These are phyloP conservation scores for Parasteatoda tepidariorum DNA, from an alignment of 1,140 invertebrate genomes.

Conservation along the genomic window DNA sequence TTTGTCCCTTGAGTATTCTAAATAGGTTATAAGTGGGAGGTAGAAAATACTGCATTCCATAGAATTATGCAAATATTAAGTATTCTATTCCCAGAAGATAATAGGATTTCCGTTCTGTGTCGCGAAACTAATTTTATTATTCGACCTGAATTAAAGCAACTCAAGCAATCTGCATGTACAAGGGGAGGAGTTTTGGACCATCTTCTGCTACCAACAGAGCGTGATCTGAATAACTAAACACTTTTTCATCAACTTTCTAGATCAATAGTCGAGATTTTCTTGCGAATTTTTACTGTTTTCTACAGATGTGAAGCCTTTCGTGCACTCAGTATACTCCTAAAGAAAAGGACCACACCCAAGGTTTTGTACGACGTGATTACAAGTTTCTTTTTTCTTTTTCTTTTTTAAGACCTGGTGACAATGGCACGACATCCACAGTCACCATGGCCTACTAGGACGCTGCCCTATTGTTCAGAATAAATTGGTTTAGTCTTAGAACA, in stretches of 20 bases:
- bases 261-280: constrained; percentile 14
- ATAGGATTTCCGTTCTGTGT: not conserved
- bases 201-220: not conserved
- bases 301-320: not conserved
- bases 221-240: constrained; percentile 21
- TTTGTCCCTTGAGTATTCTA: too few species aligned
- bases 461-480: too few species aligned
- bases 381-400: not conserved
- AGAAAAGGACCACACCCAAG: constrained; percentile 28
- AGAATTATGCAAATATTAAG: too few species aligned
- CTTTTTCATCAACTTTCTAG: not conserved
- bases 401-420: not conserved
- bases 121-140: not conserved
- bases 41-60: too few species aligned
- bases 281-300: constrained; percentile 15
- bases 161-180: not conserved
- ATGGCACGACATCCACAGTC: constrained; percentile 22
- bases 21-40: too few species aligned
- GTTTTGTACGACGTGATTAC: not conserved
- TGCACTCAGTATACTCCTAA: not conserved
- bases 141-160: not conserved
- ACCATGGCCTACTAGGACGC: too few species aligned
- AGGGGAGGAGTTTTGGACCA: not conserved
- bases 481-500: too few species aligned
- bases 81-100: not conserved